Conservation (phyloP, 2,888 invertebrate species). For the Tyria jacobaeae region DNA sequence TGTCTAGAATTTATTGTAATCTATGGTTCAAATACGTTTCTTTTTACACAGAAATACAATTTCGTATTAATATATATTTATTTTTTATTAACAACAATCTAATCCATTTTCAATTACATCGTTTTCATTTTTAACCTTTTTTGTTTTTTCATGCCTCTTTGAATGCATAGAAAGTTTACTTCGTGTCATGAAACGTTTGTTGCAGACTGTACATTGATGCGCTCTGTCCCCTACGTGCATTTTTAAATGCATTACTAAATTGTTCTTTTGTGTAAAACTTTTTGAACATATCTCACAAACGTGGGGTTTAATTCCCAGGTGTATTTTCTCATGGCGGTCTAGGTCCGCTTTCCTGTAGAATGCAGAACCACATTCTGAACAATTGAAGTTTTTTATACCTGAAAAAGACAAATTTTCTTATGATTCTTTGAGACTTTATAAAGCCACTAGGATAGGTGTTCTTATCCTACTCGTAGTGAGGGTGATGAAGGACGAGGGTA, state of each 20-base stretch:
- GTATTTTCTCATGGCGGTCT: slow-evolving; percentile 75
- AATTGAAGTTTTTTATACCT: slow-evolving; percentile 72
- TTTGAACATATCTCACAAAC: slow-evolving; percentile 75
- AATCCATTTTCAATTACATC: slow-evolving; percentile 16
- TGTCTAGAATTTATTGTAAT: not conserved
- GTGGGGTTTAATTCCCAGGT: slow-evolving; percentile 72
- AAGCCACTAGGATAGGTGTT: no score
- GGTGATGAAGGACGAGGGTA: no score
- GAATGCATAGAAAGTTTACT: slow-evolving; percentile 70
- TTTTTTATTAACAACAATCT: slow-evolving; percentile 6
- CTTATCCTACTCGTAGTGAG: no score
- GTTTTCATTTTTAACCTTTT: slow-evolving; percentile 56
- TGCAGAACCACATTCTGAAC: slow-evolving; percentile 66
- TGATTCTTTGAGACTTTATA: no score
- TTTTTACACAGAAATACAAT: slow-evolving; percentile 4
- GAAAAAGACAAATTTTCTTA: slow-evolving; percentile 20
- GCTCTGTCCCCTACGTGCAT: slow-evolving; percentile 72
- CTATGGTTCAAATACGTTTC: not conserved
- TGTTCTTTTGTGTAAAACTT: slow-evolving; percentile 76
- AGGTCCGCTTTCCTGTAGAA: slow-evolving; percentile 78
- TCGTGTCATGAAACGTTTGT: slow-evolving; percentile 69
- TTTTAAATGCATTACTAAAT: slow-evolving; percentile 75
- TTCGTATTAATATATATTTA: not conserved
- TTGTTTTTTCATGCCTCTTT: slow-evolving; percentile 68
- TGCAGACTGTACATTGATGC: slow-evolving; percentile 65